Evolutionary conservation across 64 coral and sea anemone species (phyloP).

Genomic region (Hydrozoanthus tunicans): DNA sequence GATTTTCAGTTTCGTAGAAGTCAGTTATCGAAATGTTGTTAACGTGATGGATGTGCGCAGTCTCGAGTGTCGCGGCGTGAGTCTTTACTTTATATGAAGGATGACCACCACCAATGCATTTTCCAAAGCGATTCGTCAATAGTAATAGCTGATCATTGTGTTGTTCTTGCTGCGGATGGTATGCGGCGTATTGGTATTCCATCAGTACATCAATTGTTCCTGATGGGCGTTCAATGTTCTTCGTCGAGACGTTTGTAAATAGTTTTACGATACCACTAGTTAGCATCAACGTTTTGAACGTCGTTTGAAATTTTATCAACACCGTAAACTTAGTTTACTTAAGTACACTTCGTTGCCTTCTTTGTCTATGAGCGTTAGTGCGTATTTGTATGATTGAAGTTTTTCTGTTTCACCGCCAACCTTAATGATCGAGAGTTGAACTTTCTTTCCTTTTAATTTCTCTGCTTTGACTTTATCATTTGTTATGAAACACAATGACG

Average conservation of each 20-base stretch:
- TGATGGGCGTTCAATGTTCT: too few species aligned
- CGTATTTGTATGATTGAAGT: not conserved
- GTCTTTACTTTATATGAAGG: not conserved
- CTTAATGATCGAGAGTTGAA: not conserved
- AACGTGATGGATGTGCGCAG: not conserved
- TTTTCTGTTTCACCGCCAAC: not conserved
- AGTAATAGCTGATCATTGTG: not conserved
- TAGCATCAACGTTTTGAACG: not conserved
- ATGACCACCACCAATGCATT: not conserved
- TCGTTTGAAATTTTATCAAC: not conserved
- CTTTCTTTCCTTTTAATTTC: not conserved
- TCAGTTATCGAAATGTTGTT: not conserved
- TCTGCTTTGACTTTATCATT: constrained; percentile 11
- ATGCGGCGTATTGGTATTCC: too few species aligned
- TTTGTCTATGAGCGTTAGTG: not conserved
- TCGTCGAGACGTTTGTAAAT: too few species aligned
- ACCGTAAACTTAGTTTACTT: not conserved
- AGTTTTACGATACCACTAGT: too few species aligned
- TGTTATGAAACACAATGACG: constrained; percentile 54
- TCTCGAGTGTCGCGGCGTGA: not conserved
- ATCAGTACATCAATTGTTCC: too few species aligned
- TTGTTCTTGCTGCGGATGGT: not conserved
- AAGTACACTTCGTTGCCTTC: not conserved
- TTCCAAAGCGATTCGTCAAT: not conserved
- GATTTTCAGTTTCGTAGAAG: not conserved